phyloP scores from a whole-genome alignment of 2,888 invertebrate species.

The Incurvaria masculella region DNA sequence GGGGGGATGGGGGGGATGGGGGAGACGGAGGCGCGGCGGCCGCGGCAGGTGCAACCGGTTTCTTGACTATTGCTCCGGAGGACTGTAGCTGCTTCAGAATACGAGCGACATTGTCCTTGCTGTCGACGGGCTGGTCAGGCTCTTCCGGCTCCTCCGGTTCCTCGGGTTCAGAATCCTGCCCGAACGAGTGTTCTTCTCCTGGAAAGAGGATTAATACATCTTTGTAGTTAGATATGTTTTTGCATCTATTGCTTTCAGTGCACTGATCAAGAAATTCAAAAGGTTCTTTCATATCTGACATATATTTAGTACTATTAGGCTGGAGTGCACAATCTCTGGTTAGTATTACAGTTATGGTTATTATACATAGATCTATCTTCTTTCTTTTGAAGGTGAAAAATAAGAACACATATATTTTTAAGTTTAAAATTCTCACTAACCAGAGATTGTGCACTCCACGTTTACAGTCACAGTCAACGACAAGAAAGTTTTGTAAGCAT shows the following conservation, averaged over 20 bases:
- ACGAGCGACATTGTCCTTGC: slow-evolving; percentile 27
- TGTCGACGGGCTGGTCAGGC: slow-evolving; percentile 6
- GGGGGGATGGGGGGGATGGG: background rate
- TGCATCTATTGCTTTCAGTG: background rate
- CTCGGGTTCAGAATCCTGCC: background rate
- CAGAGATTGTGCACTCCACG: no score
- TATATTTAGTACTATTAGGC: no score
- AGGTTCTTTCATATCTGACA: no score
- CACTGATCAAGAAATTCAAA: background rate
- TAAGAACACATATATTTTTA: slow-evolving; percentile 2
- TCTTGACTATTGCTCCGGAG: slow-evolving; percentile 34
- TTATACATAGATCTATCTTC: no score
- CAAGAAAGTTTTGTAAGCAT: background rate
- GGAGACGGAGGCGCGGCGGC: slow-evolving; percentile 1
- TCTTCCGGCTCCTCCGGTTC: slow-evolving; percentile 19
- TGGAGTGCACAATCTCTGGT: no score
- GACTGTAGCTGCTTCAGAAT: slow-evolving; percentile 39
- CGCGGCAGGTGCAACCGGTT: slow-evolving; percentile 12
- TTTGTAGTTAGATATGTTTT: background rate
- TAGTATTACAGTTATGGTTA: no score
- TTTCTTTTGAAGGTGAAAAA: background rate
- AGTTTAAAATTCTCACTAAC: background rate
- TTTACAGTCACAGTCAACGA: background rate
- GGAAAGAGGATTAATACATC: slow-evolving; percentile 22
- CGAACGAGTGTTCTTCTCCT: slow-evolving; percentile 23